Evolutionary conservation across 1,140 invertebrate species (phyloP).

Genomic region (Thaumatotibia leucotreta): DNA sequence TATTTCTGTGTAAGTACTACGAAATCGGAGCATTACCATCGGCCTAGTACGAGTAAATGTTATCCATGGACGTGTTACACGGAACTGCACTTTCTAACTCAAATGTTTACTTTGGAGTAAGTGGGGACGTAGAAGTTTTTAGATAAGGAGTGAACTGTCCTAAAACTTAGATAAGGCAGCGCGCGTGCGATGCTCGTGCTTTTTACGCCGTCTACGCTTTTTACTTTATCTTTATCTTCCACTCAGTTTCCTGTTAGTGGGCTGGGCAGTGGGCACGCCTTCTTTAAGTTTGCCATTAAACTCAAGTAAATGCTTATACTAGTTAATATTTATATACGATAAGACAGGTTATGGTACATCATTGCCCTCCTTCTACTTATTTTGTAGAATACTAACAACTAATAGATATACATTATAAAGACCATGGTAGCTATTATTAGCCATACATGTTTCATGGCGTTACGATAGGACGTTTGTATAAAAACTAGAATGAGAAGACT

Average conservation of each 20-base stretch:
- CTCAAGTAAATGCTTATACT: neutral
- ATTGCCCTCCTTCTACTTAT: neutral
- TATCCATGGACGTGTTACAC: constrained; percentile 68
- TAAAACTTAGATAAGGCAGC: constrained; percentile 54
- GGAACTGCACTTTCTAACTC: constrained; percentile 73
- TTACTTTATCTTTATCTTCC: constrained; percentile 58
- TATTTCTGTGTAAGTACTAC: constrained; percentile 39
- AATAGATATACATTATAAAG: neutral
- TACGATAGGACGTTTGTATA: neutral
- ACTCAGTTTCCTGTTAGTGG: constrained; percentile 45
- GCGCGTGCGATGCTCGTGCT: constrained; percentile 44
- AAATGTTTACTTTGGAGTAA: constrained; percentile 69
- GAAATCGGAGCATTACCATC: constrained; percentile 59
- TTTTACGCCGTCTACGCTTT: constrained; percentile 46
- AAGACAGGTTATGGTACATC: neutral
- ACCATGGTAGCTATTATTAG: neutral
- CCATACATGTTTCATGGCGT: neutral
- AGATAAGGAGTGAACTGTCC: constrained; percentile 67
- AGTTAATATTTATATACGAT: neutral
- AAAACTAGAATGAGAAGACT: neutral
- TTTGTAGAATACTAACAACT: neutral
- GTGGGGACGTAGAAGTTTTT: constrained; percentile 60
- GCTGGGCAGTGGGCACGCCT: constrained; percentile 53
- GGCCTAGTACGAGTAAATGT: constrained; percentile 54
- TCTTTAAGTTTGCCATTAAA: constrained; percentile 20